Conservation (phyloP, 2,113 vertebrate genomes). For the Sporophila hypoxantha region DNA sequence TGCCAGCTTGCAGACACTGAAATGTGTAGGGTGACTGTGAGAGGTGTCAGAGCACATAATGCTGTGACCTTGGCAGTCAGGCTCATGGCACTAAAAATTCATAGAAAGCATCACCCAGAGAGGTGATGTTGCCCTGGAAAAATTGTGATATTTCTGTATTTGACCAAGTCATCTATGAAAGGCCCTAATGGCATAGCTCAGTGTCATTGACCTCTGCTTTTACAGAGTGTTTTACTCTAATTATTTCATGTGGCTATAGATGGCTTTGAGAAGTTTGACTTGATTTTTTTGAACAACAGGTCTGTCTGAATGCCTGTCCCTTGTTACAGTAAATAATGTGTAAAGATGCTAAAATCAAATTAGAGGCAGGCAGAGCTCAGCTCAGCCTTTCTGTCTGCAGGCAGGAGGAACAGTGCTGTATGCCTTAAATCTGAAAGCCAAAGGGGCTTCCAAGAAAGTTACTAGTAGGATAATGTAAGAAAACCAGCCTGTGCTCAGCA, state of each 20-base stretch:
- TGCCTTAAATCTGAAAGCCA: not conserved
- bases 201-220: not conserved
- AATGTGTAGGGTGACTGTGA: not conserved
- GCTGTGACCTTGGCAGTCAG: not conserved
- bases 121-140: not conserved
- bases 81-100: not conserved
- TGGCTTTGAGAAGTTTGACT: not conserved
- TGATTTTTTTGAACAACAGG: not conserved
- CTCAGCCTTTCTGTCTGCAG: not conserved
- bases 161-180: not conserved
- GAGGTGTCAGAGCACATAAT: not conserved
- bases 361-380: not conserved
- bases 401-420: not conserved
- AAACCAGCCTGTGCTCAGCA: not conserved
- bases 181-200: not conserved
- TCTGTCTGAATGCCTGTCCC: not conserved
- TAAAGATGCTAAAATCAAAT: conserved; percentile 1
- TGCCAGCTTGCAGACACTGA: not conserved
- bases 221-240: not conserved
- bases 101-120: not conserved
- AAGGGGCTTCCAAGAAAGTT: not conserved
- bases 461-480: not conserved
- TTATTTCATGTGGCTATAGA: not conserved
- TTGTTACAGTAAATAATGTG: not conserved
- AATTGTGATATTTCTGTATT: not conserved